Conservation (phyloP, 2,888 invertebrate genomes). For the Luperina testacea region DNA sequence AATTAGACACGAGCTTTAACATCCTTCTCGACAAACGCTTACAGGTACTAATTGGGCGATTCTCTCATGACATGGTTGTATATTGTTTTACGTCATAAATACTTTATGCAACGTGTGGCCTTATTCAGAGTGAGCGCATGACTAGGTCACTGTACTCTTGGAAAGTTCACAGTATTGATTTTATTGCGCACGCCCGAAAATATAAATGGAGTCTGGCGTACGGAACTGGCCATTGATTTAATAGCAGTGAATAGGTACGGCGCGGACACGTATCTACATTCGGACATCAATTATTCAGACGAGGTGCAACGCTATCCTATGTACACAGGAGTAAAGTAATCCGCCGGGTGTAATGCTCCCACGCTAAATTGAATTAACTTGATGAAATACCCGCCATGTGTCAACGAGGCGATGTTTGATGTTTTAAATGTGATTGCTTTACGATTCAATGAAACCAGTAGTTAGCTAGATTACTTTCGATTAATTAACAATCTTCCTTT, state of each 20-base stretch:
- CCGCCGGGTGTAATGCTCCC: slow-evolving; percentile 56
- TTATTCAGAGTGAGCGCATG: slow-evolving; percentile 80
- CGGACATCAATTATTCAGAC: slow-evolving; percentile 52
- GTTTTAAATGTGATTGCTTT: slow-evolving; percentile 62
- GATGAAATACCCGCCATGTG: slow-evolving; percentile 61
- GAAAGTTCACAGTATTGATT: slow-evolving; percentile 90
- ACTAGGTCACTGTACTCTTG: slow-evolving; percentile 88
- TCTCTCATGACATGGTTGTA: slow-evolving; percentile 61
- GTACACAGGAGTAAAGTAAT: slow-evolving; percentile 61
- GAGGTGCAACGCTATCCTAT: slow-evolving; percentile 58
- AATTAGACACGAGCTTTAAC: slow-evolving; percentile 58
- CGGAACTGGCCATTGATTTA: slow-evolving; percentile 77
- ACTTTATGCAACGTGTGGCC: slow-evolving; percentile 84
- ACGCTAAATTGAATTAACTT: slow-evolving; percentile 64
- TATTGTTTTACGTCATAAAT: slow-evolving; percentile 76
- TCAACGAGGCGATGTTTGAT: slow-evolving; percentile 61
- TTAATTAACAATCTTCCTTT: slow-evolving; percentile 62
- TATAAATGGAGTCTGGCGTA: slow-evolving; percentile 84
- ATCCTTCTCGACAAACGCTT: slow-evolving; percentile 45
- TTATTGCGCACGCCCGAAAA: slow-evolving; percentile 89
- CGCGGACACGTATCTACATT: slow-evolving; percentile 42
- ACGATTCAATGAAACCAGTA: slow-evolving; percentile 17
- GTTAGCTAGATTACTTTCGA: slow-evolving; percentile 43
- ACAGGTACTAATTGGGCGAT: slow-evolving; percentile 68
- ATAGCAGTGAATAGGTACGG: slow-evolving; percentile 64